phyloP scores from a whole-genome alignment of 2,113 vertebrate genomes.

The Rhea pennata region DNA sequence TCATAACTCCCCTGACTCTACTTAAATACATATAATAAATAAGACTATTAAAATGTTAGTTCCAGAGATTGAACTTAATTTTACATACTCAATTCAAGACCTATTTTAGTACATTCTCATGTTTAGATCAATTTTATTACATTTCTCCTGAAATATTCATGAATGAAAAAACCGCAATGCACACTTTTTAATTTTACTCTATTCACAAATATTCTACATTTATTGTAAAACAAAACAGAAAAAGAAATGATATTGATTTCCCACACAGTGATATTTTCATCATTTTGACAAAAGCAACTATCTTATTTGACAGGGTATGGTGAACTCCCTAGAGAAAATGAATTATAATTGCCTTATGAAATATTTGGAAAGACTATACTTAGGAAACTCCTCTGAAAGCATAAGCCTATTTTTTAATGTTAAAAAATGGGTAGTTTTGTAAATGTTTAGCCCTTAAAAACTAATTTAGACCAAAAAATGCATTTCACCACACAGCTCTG shows the following conservation, averaged over 20 bases:
- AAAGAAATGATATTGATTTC: background rate
- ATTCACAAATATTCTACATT: background rate
- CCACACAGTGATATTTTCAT: background rate
- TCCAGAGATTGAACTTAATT: background rate
- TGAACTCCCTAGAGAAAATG: background rate
- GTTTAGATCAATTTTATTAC: background rate
- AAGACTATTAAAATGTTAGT: background rate
- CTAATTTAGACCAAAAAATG: background rate
- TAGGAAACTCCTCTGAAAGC: background rate
- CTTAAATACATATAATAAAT: background rate
- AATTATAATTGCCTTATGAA: background rate
- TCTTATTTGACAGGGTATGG: background rate
- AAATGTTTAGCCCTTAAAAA: background rate
- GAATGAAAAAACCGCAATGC: background rate
- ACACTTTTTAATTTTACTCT: background rate
- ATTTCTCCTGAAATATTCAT: background rate
- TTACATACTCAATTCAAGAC: background rate
- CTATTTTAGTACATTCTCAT: background rate
- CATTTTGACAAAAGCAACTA: background rate
- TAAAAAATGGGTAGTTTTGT: accelerated
- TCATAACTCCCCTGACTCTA: background rate
- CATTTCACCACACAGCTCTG: background rate
- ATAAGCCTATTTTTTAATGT: background rate
- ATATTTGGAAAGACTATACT: background rate
- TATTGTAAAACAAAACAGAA: background rate